Evolutionary conservation across 1,140 invertebrate species (phyloP), one percentile per base, ranked within the genome.

Genomic region (Drosophila triauraria): DNA sequence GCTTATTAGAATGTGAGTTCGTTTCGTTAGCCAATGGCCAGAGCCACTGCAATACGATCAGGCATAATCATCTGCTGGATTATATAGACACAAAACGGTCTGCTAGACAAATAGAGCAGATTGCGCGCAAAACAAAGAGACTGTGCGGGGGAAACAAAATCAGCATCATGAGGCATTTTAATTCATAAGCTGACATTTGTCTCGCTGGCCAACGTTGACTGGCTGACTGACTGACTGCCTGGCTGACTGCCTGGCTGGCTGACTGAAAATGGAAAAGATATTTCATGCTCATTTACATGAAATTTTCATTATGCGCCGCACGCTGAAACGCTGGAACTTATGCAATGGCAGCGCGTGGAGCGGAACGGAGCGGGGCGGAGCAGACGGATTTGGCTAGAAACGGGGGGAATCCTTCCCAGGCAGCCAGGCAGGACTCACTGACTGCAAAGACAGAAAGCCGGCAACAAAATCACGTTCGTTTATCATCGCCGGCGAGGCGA

Each of bases 151-250:
- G 47, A 65, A 68, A 79, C 51, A 59, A 78, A 81, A 84, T 84
- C 81, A 69, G 61, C 78, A 84, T 90, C 81, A 90, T 84, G 81
- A 78, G 82, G 70, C 87, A 91, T 91, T 91, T 88, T 88, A 91
- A 91, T 91, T 91, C 88, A 91, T 91, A 91, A 91, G 88, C 88
- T 88, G 84, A 88, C 88, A 91, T 91, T 91, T 91, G 88, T 91
- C 88, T 88, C 67, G 58, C 67, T 48, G 62, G 78, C 68, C 74
- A 54, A 69, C 57, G 65, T 47, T 48, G 63, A 42, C 50, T 80
- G 68, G 25, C 67, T 69, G 69, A n/a, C 65, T 71, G 72, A n/a
- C 81, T 84, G 72, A n/a, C 81, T 84, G 42, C 35, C 68, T 67
- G 76, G 12, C 42, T 67, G 69, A 20, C 42, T 67, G 69, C 20